Conservation (phyloP, 2,888 invertebrate species). For the Cyaniris semiargus region DNA sequence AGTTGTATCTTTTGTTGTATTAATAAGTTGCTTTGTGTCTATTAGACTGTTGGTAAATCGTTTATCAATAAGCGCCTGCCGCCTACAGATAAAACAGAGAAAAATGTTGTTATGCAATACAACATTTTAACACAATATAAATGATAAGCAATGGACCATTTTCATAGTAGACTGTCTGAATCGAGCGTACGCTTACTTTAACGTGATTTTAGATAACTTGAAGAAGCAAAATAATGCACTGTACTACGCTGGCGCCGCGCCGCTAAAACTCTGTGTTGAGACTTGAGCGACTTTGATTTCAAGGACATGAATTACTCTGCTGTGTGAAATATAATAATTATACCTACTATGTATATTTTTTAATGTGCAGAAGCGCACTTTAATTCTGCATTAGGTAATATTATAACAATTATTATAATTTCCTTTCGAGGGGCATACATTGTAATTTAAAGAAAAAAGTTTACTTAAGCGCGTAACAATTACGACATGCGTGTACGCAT, state of each 20-base stretch:
- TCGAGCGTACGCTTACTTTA: no score
- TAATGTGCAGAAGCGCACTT: no score
- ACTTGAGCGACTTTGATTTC: no score
- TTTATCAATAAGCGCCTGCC: conserved; percentile 17
- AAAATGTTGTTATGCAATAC: not conserved
- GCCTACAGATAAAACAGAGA: not conserved
- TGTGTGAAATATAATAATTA: no score
- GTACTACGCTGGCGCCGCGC: no score
- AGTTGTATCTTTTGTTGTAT: conserved; percentile 40
- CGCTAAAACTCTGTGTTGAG: no score
- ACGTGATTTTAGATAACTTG: no score
- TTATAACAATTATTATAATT: not conserved
- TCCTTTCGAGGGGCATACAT: not conserved
- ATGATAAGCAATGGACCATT: no score
- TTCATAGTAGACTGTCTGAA: no score
- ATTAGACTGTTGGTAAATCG: conserved; percentile 21
- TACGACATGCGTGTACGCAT: conserved; percentile 68
- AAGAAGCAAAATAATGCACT: no score
- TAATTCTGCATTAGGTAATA: not conserved
- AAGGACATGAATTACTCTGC: no score
- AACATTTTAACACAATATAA: not conserved
- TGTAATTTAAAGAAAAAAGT: not conserved
- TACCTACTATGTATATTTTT: no score
- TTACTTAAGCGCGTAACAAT: conserved; percentile 14
- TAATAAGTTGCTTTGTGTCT: conserved; percentile 19